Percentiles rank a stretch among this genome's conserved stretches.
Evolutionary conservation across 2,113 vertebrate genomes (phyloP).

Genomic region (Eleginops maclovinus): DNA sequence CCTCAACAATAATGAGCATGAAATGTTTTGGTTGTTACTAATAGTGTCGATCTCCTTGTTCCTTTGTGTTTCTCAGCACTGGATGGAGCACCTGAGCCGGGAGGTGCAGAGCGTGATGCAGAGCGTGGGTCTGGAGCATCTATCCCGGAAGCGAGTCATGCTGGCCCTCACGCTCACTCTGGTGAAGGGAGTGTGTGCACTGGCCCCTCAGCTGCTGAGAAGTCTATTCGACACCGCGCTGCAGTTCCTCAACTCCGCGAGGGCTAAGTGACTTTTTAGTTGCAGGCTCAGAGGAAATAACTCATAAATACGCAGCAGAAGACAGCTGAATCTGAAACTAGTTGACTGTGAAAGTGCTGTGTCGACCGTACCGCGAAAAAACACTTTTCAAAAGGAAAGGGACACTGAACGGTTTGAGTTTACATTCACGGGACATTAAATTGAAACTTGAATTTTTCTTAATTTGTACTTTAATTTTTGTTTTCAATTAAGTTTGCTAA

Average conservation of each 20-base stretch:
- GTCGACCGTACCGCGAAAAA: background rate
- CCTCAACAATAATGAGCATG: background rate
- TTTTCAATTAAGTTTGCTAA: background rate
- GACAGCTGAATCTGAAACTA: background rate
- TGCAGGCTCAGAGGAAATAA: background rate
- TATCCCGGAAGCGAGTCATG: constrained; percentile 81
- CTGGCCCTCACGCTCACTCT: constrained; percentile 87
- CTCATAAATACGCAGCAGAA: background rate
- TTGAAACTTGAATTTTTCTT: constrained; percentile 23
- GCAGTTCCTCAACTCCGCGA: constrained; percentile 75
- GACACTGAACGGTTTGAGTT: background rate
- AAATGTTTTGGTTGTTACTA: too few species aligned
- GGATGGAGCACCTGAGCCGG: constrained; percentile 61
- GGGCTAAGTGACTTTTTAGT: constrained; percentile 34
- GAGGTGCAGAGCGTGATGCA: constrained; percentile 72
- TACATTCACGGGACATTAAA: background rate
- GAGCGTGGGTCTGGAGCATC: constrained; percentile 70
- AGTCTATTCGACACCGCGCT: constrained; percentile 77
- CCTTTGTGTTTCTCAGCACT: constrained; percentile 73
- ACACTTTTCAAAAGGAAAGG: background rate
- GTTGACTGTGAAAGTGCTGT: background rate
- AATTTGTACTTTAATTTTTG: background rate
- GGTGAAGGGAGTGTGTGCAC: constrained; percentile 84
- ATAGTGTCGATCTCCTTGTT: background rate
- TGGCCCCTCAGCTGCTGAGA: constrained; percentile 79